These are phyloP conservation scores for Salvator merianae DNA, from an alignment of 2,113 vertebrate genomes.

Conservation along the genomic window DNA sequence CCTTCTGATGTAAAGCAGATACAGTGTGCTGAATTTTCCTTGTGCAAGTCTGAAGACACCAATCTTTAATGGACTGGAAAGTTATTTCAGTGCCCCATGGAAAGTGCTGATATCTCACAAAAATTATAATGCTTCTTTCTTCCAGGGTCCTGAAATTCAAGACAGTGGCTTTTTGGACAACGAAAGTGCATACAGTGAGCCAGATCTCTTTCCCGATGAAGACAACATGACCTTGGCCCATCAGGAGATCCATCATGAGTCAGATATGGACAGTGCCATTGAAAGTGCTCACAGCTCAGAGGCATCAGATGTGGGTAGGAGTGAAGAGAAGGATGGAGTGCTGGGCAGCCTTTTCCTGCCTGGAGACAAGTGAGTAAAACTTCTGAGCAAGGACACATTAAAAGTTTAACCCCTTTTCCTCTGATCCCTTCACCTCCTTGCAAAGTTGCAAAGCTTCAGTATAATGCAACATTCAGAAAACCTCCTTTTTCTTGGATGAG, in stretches of 20 bases:
- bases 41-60: neutral
- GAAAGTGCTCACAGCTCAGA: slow-evolving; percentile 86
- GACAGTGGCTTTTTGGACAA: slow-evolving; percentile 80
- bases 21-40: neutral
- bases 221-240: slow-evolving; percentile 79
- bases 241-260: slow-evolving; percentile 82
- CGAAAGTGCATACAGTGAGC: slow-evolving; percentile 75
- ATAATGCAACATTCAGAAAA: no score
- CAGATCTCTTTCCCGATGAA: slow-evolving; percentile 78
- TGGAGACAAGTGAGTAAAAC: slow-evolving; percentile 85
- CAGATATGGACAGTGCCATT: slow-evolving; percentile 90
- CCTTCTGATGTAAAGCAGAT: neutral
- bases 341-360: slow-evolving; percentile 85
- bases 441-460: no score
- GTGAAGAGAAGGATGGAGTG: slow-evolving; percentile 79
- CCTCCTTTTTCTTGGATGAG: no score
- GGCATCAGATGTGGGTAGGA: slow-evolving; percentile 72
- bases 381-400: neutral
- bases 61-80: neutral
- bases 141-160: slow-evolving; percentile 75
- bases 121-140: neutral
- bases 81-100: neutral
- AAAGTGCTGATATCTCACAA: neutral
- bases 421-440: neutral
- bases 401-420: neutral